Conservation (phyloP, 2,888 invertebrate species). For the Oxytorus armatus region DNA sequence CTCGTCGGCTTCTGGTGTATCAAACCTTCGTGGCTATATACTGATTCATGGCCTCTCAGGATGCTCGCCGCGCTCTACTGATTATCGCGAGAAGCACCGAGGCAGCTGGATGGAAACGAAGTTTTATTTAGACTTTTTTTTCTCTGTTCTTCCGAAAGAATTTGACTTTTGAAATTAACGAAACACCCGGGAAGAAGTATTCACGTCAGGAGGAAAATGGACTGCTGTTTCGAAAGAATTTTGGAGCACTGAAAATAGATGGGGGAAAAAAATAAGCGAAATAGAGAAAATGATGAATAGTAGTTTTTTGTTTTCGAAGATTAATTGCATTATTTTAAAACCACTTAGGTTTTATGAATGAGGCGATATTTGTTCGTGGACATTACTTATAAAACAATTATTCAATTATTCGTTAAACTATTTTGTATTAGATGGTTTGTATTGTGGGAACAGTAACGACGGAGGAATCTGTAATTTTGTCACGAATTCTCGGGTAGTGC, state of each 20-base stretch:
- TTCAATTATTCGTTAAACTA: too few species aligned
- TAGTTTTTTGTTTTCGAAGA: not conserved
- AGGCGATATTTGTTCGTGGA: too few species aligned
- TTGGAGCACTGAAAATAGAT: not conserved
- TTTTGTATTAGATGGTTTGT: too few species aligned
- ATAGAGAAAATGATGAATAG: not conserved
- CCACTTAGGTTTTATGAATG: too few species aligned
- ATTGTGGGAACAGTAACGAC: too few species aligned
- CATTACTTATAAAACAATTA: too few species aligned
- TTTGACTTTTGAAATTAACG: not conserved
- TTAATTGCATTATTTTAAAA: too few species aligned
- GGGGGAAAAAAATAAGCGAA: too few species aligned
- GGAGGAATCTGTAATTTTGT: too few species aligned
- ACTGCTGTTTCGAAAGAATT: not conserved
- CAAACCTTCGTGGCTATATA: slow-evolving; percentile 33
- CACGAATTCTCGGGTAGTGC: too few species aligned
- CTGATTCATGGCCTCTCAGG: slow-evolving; percentile 63
- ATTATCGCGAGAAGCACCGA: slow-evolving; percentile 57
- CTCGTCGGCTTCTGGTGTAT: not conserved
- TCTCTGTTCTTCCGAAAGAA: not conserved
- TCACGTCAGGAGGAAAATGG: slow-evolving; percentile 12
- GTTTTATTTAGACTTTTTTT: slow-evolving; percentile 43
- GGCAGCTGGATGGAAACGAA: slow-evolving; percentile 42
- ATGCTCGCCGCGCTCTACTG: slow-evolving; percentile 50
- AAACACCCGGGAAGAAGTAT: slow-evolving; percentile 2